phyloP scores from a whole-genome alignment of 2,113 vertebrate genomes.

The Microtus richardsoni region DNA sequence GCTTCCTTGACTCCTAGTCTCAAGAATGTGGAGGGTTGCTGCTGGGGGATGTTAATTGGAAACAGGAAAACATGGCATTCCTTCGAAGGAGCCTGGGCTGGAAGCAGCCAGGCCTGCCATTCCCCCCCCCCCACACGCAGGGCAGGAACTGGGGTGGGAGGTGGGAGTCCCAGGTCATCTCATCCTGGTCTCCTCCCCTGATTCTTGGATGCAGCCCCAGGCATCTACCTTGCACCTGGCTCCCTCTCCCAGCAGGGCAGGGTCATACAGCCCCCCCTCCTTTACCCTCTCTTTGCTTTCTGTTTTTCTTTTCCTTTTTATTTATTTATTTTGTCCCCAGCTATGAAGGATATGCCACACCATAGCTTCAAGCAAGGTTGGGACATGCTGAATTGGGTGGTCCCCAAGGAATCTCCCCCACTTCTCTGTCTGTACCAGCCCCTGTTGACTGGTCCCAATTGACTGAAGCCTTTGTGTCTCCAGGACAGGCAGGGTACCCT shows the following conservation, averaged over 20 bases:
- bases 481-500: neutral
- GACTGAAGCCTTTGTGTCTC: slow-evolving; percentile 66
- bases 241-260: neutral
- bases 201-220: neutral
- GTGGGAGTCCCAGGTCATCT: neutral
- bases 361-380: neutral
- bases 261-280: too few species aligned
- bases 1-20: slow-evolving; percentile 71
- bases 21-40: slow-evolving; percentile 73
- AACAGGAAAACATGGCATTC: slow-evolving; percentile 81
- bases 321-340: neutral
- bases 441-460: neutral
- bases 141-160: neutral
- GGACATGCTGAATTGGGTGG: neutral
- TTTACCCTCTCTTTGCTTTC: neutral
- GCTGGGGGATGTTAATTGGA: slow-evolving; percentile 76
- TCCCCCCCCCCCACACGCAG: neutral
- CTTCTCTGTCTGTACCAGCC: neutral
- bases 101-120: slow-evolving; percentile 55
- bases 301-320: neutral
- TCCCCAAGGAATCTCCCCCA: slow-evolving; percentile 14
- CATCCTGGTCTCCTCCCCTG: neutral
- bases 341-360: neutral
- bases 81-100: slow-evolving; percentile 45
- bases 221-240: neutral